A percentile compares a stretch with the other conserved stretches of the same genome.
Evolutionary conservation across 2,888 invertebrate species (phyloP).

Genomic region (Catotricha subobsoleta): DNA sequence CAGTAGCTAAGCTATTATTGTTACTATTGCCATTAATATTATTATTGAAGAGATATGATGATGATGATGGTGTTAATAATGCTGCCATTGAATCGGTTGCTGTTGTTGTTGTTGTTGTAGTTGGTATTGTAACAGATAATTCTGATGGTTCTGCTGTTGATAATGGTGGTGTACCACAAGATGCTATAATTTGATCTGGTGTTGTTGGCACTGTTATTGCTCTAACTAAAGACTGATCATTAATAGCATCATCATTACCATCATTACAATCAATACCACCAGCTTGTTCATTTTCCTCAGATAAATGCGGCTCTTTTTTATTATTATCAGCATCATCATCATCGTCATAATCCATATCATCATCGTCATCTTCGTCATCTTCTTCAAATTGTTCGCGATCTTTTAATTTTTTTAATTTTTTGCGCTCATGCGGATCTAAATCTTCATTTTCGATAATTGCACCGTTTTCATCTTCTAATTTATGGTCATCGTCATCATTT

Average conservation of each 20-base stretch:
- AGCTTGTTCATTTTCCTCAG: not conserved
- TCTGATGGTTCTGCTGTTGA: not conserved
- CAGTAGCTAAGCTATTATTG: constrained; percentile 3
- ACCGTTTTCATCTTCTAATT: too few species aligned
- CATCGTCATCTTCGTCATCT: constrained; percentile 4
- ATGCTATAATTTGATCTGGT: not conserved
- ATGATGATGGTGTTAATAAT: not conserved
- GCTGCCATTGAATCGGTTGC: not conserved
- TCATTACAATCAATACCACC: not conserved
- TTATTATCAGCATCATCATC: not conserved
- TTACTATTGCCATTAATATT: not conserved
- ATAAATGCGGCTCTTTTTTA: not conserved
- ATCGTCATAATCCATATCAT: not conserved
- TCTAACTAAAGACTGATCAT: too few species aligned
- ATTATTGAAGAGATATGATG: not conserved
- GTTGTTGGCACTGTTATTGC: not conserved
- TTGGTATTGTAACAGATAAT: not conserved
- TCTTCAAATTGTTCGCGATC: too few species aligned
- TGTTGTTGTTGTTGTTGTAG: constrained; percentile 1
- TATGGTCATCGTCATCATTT: too few species aligned
- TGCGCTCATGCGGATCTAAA: too few species aligned
- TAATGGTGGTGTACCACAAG: not conserved
- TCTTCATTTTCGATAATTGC: too few species aligned
- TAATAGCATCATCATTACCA: not conserved
- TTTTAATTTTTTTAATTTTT: too few species aligned